These are phyloP conservation scores for Thereva nobilitata DNA, from an alignment of 2,888 invertebrate genomes.

Conservation along the genomic window DNA sequence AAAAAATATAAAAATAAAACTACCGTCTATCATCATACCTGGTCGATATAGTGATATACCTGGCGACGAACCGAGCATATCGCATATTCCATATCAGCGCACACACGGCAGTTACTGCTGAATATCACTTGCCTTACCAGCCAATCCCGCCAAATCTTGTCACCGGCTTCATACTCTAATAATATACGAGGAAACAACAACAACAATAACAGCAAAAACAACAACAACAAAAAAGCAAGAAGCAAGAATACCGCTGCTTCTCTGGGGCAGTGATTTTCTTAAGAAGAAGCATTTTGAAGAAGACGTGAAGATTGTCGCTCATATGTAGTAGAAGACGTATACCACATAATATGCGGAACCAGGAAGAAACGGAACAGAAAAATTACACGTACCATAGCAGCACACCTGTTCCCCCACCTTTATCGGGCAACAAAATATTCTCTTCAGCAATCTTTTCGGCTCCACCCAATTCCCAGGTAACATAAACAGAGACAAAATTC, in stretches of 20 bases:
- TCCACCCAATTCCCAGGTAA: slow-evolving; percentile 32
- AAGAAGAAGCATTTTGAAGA: too few species aligned
- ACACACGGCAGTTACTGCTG: neutral
- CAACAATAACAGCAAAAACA: neutral
- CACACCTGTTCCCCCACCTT: slow-evolving; percentile 36
- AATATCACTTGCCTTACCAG: neutral
- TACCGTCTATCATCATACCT: neutral
- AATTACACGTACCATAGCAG: slow-evolving; percentile 11
- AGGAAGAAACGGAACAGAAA: slow-evolving; percentile 31
- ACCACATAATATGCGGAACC: slow-evolving; percentile 28
- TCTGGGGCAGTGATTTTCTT: too few species aligned
- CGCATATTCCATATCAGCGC: neutral
- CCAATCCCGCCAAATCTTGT: slow-evolving; percentile 26
- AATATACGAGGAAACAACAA: neutral
- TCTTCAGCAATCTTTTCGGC: slow-evolving; percentile 15
- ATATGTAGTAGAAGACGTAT: slow-evolving; percentile 18
- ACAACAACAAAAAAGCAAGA: neutral
- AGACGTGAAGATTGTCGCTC: neutral
- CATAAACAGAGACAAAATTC: neutral
- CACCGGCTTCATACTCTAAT: slow-evolving; percentile 1
- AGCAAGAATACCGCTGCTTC: too few species aligned
- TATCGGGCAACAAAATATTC: neutral
- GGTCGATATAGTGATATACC: neutral
- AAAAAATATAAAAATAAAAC: too few species aligned
- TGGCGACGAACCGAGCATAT: slow-evolving; percentile 7